Base-by-base conservation (phyloP, 2,888 invertebrate genomes). In the Graphium colonna region DNA sequence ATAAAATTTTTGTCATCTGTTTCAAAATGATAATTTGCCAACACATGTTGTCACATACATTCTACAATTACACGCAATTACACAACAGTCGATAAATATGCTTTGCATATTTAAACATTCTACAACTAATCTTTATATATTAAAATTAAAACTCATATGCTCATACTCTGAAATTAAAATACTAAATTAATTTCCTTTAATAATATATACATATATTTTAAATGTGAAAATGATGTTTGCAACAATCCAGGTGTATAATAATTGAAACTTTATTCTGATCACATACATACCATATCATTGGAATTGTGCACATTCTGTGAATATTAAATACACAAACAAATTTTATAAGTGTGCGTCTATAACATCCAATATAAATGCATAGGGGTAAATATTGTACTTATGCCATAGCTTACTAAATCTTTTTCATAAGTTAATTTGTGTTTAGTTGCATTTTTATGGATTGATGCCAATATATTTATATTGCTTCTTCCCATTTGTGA, bases 61-160 rank as follows among this genome's bases (percentile, higher is more conserved):
- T 17, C 44, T 53, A 45, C 13, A 39, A 53, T 53, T 53, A 49
- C 53, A 53, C 49, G 43, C 42, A 39, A 33, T 39, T 21, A 41
- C 1, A 13, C 28, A 39, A 40, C 33, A 44, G 36, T 13, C 10
- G 40, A 31, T 31, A 47, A 56, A 61, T 58, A 62, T 62, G 60
- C 63, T 59, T 56, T 48, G 62, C 63, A 63, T 60, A 57, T 58
- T 52, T 40, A 42, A 51, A 48, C 31, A 10, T 36, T 39, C 42
- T 36, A 36, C 4, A 13, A 12, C 1, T 36, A 36, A n/a, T 36
- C 36, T 36, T 12, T 36, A 36, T 12, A 10, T 36, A 36, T 36
- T 21, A 36, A 36, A 13, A 36, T 36, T 15, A 41, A 13, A 49
- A 49, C 41, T 49, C 28, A 41, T 13, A 41, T 10, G 13, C 21